Conservation (phyloP, 1,140 invertebrate genomes). For the Capitella teleta region DNA sequence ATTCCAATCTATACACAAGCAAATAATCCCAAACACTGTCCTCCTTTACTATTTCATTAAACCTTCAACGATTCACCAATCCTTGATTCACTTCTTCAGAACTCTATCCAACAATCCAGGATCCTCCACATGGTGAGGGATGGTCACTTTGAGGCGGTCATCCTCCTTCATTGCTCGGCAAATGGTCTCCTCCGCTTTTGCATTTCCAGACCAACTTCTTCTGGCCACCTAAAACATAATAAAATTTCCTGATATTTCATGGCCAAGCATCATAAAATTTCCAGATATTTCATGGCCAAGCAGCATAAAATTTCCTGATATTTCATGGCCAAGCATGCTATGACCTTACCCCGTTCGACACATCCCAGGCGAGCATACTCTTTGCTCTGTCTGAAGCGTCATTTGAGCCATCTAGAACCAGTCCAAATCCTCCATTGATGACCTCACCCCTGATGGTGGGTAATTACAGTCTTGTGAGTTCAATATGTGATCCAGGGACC, state of each 20-base stretch:
- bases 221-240: slow-evolving; percentile 30
- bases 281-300: background rate
- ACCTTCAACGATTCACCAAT: too few relatives aligned
- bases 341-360: slow-evolving; percentile 51
- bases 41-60: too few relatives aligned
- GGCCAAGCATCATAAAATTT: background rate
- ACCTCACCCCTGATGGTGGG: slow-evolving; percentile 51
- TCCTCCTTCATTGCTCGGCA: slow-evolving; percentile 45
- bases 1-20: too few relatives aligned
- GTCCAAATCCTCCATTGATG: slow-evolving; percentile 59
- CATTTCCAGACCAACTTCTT: slow-evolving; percentile 44
- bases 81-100: too few relatives aligned
- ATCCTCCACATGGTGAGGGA: slow-evolving; percentile 42
- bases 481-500: background rate
- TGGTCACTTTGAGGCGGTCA: slow-evolving; percentile 44
- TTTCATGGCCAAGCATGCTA: background rate
- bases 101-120: too few relatives aligned
- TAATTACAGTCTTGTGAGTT: background rate
- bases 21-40: too few relatives aligned
- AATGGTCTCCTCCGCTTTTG: slow-evolving; percentile 46
- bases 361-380: slow-evolving; percentile 56
- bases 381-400: slow-evolving; percentile 45
- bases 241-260: background rate
- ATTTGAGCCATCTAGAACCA: slow-evolving; percentile 53
- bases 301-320: background rate